These are phyloP conservation scores for Trichonephila clavata DNA, from an alignment of 1,140 invertebrate genomes.

Conservation along the genomic window DNA sequence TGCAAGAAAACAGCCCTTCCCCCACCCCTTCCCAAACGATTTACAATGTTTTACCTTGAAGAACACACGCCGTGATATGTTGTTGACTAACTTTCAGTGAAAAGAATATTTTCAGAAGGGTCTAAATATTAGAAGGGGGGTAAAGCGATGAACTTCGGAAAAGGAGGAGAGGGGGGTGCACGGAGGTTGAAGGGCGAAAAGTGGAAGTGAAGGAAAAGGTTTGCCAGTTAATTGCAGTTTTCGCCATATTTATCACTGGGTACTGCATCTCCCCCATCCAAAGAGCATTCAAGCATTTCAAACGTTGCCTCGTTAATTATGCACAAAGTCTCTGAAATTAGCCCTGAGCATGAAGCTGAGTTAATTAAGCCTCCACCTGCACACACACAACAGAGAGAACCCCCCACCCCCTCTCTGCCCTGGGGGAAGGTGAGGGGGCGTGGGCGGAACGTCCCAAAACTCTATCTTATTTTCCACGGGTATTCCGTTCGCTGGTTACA, in stretches of 20 bases:
- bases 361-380: slow-evolving; percentile 77
- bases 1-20: no score
- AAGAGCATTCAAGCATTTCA: slow-evolving; percentile 75
- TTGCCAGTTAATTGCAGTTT: slow-evolving; percentile 76
- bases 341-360: slow-evolving; percentile 76
- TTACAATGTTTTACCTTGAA: no score
- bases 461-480: slow-evolving; percentile 65
- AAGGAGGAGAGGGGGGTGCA: neutral
- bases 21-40: no score
- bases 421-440: slow-evolving; percentile 7
- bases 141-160: no score
- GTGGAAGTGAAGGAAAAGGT: slow-evolving; percentile 48
- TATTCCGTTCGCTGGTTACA: slow-evolving; percentile 65
- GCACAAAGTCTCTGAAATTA: slow-evolving; percentile 76
- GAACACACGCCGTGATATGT: neutral
- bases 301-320: slow-evolving; percentile 75
- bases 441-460: slow-evolving; percentile 44
- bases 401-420: neutral
- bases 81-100: neutral
- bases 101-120: slow-evolving; percentile 9
- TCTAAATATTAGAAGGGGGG: neutral
- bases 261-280: slow-evolving; percentile 62
- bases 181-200: slow-evolving; percentile 52
- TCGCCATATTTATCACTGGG: slow-evolving; percentile 74
- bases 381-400: neutral